Evolutionary conservation across 1,140 invertebrate species (phyloP), one percentile per base, ranked within the genome.

Genomic region (Ericerus pela): DNA sequence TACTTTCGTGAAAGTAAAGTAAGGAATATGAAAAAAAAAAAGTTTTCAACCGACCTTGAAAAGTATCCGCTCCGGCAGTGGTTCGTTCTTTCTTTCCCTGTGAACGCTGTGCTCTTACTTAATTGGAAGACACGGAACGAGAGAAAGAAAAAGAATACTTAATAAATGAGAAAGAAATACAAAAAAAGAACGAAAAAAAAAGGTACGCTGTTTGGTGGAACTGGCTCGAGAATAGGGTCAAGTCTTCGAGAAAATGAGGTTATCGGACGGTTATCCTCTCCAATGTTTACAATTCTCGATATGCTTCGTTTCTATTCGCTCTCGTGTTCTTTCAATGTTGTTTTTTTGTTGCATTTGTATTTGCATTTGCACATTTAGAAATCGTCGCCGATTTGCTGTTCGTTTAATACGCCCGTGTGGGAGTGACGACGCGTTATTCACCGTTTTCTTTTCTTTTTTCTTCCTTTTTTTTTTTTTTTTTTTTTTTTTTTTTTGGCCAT

Each of bases 81-180:
- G 20, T 47, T n/a, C n/a, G n/a, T 24, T 47, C 41, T 47, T 47
- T 24, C 41, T 16, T 47, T n/a, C n/a, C n/a, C n/a, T n/a, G 41
- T 47, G 20, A 24, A 47, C 41, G 41, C 41, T 47, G n/a, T n/a
- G n/a, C 41, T 47, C 41, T 47, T 47, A 47, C 41, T 16, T 47
- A 47, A 47, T 47, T 47, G 41, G 3, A 47, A 47, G 41, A 47
- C 41, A 47, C n/a, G n/a, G n/a, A n/a, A n/a, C n/a, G n/a, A n/a
- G n/a, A n/a, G n/a, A n/a, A n/a, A n/a, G n/a, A n/a, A n/a, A n/a
- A n/a, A n/a, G n/a, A 47, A 47, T 47, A 47, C 10, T 20, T 47
- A 24, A n/a, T n/a, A n/a, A n/a, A n/a, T n/a, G n/a, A 24, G 41
- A n/a, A 8, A 33, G 8, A 33, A 24, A 47, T 18, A 24, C 41